Evolutionary conservation across 2,113 vertebrate species (phyloP), one percentile per base, ranked within the genome.

Genomic region (Grammomys surdaster): DNA sequence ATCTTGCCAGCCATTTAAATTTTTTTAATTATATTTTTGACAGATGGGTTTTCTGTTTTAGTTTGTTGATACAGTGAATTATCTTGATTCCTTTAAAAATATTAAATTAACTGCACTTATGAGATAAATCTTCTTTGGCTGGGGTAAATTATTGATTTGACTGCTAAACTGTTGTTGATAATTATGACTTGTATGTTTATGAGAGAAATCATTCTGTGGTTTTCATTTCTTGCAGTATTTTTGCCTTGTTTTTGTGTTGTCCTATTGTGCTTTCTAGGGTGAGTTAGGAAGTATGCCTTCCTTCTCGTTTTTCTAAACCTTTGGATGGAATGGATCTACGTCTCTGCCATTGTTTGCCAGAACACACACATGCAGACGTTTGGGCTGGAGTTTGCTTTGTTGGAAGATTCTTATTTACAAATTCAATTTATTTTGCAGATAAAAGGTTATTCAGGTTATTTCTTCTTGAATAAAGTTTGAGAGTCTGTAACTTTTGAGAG

Each of bases 341-440:
- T 88, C n/a, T 94, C 28, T 0, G 86, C 86, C n/a, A 76, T 12
- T 51, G 33, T 89, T 81, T 89, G 75, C 56, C 1, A 54, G 70
- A 78, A 80, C 46, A 67, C 20, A 81, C 19, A 84, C 40, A 56
- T 80, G 28, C 70, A 92, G 63, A n/a, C 31, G 78, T 54, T 56
- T 73, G 85, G n/a, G 48, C 5, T 48, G 40, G n/a, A 67, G 28
- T 82, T 87, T 87, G 63, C 10, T 90, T 91, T 95, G 40, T 69
- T 85, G 63, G 28, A 80, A 96, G 69, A 12, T 82, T 96, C 33
- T 88, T 80, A 94, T 76, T 94, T 88, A 60, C 28, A 95, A 72
- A 87, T 86, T 80, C 67, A 91, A 93, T 93, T 87, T 89, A 54
- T 43, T 85, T 92, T 90, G 82, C 17, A 96, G 58, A 60, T 87